Evolutionary conservation across 1,140 invertebrate genomes (phyloP).

Genomic region (Plectrocnemia conspersa): DNA sequence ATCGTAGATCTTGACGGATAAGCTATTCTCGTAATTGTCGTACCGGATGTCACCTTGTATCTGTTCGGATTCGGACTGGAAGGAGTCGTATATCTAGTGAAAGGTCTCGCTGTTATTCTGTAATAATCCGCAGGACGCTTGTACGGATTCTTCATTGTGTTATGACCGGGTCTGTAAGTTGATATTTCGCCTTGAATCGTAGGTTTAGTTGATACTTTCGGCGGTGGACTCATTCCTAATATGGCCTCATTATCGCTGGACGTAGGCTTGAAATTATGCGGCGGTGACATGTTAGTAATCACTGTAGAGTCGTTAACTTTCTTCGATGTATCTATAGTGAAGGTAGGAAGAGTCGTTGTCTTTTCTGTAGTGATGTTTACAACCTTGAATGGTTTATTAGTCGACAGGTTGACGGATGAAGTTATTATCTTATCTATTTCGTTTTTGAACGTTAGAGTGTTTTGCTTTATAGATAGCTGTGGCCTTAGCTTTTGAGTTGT

Average conservation of each 20-base stretch:
- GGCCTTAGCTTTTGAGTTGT: conserved; percentile 29
- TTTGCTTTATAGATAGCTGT: conserved; percentile 36
- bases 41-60: conserved; percentile 24
- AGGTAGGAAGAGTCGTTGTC: conserved; percentile 37
- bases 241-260: conserved; percentile 46
- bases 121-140: conserved; percentile 40
- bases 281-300: conserved; percentile 48
- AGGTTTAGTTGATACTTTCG: conserved; percentile 43
- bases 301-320: conserved; percentile 38
- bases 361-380: conserved; percentile 42
- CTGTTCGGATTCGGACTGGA: conserved; percentile 20
- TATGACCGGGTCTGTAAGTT: conserved; percentile 45
- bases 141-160: conserved; percentile 42
- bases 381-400: conserved; percentile 44
- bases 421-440: conserved; percentile 48
- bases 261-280: conserved; percentile 44
- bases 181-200: conserved; percentile 49
- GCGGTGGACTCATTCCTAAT: conserved; percentile 51
- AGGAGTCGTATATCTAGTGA: conserved; percentile 27
- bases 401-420: conserved; percentile 45
- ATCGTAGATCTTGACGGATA: conserved; percentile 26
- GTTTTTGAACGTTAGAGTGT: conserved; percentile 38
- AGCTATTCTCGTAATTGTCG: conserved; percentile 27
- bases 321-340: conserved; percentile 38
- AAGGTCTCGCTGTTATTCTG: conserved; percentile 31